Percentiles rank a stretch among this genome's conserved stretches.
Conservation (phyloP, 1,140 invertebrate species). For the Magallana ariakensis region DNA sequence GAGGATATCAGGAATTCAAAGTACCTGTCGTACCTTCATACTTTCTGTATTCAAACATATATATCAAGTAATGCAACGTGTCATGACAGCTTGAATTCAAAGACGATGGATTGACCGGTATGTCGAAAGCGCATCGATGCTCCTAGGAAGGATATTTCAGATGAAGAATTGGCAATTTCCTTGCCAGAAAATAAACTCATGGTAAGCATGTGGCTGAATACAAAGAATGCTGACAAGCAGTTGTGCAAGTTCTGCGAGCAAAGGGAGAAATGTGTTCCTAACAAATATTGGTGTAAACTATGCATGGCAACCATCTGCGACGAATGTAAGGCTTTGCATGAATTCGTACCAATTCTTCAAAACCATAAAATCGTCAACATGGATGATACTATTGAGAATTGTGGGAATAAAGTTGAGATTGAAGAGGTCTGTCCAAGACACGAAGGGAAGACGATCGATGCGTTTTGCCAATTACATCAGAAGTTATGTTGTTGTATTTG, state of each 20-base stretch:
- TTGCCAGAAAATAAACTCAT: not conserved
- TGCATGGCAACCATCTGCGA: not conserved
- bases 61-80: not conserved
- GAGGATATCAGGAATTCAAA: too few species aligned
- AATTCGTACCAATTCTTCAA: not conserved
- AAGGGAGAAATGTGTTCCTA: not conserved
- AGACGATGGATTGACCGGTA: not conserved
- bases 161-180: not conserved
- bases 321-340: not conserved
- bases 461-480: not conserved
- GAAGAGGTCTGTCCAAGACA: not conserved
- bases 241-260: not conserved
- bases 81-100: not conserved
- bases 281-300: not conserved
- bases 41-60: not conserved
- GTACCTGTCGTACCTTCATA: too few species aligned
- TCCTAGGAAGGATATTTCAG: not conserved
- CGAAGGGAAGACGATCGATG: not conserved
- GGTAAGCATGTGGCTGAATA: not conserved
- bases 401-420: not conserved
- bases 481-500: not conserved
- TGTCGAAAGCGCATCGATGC: not conserved
- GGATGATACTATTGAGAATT: not conserved
- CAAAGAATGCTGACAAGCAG: not conserved
- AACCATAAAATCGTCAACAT: not conserved